A percentile compares a stretch with the other conserved stretches of the same genome.
Evolutionary conservation across 2,113 vertebrate genomes (phyloP).

Genomic region (Dipodomys spectabilis): DNA sequence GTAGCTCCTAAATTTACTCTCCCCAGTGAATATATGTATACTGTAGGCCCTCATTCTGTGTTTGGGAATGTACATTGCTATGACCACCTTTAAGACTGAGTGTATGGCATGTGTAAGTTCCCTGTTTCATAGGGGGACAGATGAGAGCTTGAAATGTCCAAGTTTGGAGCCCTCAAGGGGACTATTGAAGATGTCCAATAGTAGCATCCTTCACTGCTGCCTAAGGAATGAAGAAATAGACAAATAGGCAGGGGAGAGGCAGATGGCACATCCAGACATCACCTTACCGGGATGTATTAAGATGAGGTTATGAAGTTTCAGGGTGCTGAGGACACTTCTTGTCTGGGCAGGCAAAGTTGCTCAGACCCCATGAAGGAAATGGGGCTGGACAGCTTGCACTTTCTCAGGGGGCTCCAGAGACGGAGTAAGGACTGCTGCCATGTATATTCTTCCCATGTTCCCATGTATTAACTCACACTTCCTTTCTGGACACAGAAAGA

Average conservation of each 20-base stretch:
- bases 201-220: not conserved
- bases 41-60: not conserved
- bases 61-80: not conserved
- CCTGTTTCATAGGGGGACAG: not conserved
- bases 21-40: not conserved
- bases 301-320: not conserved
- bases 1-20: not conserved
- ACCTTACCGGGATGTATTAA: not conserved
- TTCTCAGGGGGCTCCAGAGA: not conserved
- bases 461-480: not conserved
- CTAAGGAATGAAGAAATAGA: not conserved
- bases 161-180: not conserved
- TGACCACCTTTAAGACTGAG: not conserved
- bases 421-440: not conserved
- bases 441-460: not conserved
- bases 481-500: not conserved
- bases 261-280: accelerated
- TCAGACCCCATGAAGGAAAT: too few relatives aligned
- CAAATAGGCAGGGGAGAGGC: not conserved
- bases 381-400: not conserved
- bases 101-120: accelerated
- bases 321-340: accelerated
- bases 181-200: not conserved
- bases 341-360: accelerated
- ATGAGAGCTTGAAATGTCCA: not conserved